phyloP scores from a whole-genome alignment of 2,888 invertebrate genomes.

The Trissolcus japonicus region DNA sequence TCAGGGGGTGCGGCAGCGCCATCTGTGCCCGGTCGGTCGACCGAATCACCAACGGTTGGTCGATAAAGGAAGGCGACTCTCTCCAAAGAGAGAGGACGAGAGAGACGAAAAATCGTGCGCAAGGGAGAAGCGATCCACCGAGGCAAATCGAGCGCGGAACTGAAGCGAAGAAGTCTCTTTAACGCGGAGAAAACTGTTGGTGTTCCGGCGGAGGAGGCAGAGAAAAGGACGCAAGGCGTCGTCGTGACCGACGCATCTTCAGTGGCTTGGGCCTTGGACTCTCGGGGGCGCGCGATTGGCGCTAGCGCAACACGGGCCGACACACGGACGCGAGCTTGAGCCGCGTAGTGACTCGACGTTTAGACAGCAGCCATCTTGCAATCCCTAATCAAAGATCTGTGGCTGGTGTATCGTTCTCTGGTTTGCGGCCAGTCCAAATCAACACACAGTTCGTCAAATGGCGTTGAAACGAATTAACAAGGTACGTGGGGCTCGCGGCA shows the following conservation, averaged over 20 bases:
- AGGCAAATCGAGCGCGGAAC: not conserved
- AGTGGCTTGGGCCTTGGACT: conserved; percentile 2
- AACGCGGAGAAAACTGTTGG: not conserved
- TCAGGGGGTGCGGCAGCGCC: not conserved
- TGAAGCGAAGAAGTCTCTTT: not conserved
- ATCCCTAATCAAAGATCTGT: conserved; percentile 91
- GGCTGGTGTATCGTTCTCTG: conserved; percentile 89
- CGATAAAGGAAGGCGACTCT: not conserved
- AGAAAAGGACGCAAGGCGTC: conserved; percentile 5
- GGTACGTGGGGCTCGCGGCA: conserved; percentile 80
- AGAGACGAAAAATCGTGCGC: not conserved
- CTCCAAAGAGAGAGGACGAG: not conserved
- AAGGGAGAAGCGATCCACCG: not conserved
- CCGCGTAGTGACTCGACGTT: conserved; percentile 85
- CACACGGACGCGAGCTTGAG: conserved; percentile 76
- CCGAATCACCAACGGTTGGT: not conserved
- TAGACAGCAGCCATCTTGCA: conserved; percentile 91
- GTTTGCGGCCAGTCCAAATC: conserved; percentile 86
- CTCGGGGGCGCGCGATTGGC: conserved; percentile 27
- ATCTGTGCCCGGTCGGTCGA: not conserved
- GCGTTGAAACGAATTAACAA: conserved; percentile 98
- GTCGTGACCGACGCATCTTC: conserved; percentile 3
- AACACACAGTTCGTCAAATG: conserved; percentile 81
- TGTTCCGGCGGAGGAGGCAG: not conserved
- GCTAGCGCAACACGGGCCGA: conserved; percentile 15